A percentile compares a stretch with the other conserved stretches of the same genome.
Evolutionary conservation across 2,888 invertebrate species (phyloP).

Genomic region (Lagria hirta): DNA sequence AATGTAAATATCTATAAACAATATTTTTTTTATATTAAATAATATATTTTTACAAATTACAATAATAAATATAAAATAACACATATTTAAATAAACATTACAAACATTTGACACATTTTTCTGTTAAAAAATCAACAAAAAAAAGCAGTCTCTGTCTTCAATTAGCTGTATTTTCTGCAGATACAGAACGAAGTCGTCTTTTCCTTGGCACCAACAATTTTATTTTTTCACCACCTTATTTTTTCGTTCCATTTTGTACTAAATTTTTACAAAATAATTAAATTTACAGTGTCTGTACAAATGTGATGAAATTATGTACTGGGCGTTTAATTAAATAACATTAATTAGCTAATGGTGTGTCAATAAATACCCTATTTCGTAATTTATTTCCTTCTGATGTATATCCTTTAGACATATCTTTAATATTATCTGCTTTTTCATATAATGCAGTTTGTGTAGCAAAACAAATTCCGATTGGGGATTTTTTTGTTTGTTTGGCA

Average conservation of each 20-base stretch:
- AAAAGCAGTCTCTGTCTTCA: no score
- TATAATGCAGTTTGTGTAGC: constrained; percentile 48
- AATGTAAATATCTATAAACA: no score
- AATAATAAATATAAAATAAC: no score
- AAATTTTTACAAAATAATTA: constrained; percentile 14
- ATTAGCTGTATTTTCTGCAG: constrained; percentile 12
- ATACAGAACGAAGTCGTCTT: constrained; percentile 14
- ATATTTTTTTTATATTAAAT: no score
- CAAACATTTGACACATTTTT: no score
- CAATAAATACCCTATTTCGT: constrained; percentile 57
- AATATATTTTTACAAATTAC: no score
- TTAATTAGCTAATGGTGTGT: constrained; percentile 37
- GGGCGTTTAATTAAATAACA: constrained; percentile 5
- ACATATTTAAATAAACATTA: no score
- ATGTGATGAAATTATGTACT: constrained; percentile 18
- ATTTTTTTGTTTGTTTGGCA: constrained; percentile 12
- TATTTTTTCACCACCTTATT: constrained; percentile 7
- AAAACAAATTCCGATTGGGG: constrained; percentile 47
- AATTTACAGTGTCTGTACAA: no score
- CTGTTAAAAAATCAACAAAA: no score
- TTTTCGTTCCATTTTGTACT: constrained; percentile 15
- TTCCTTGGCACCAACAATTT: constrained; percentile 4
- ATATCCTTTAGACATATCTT: constrained; percentile 56
- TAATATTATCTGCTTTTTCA: constrained; percentile 51
- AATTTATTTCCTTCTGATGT: constrained; percentile 53